Evolutionary conservation across 2,888 invertebrate species (phyloP), one percentile per base, ranked within the genome.

Genomic region (Norana najaformis): DNA sequence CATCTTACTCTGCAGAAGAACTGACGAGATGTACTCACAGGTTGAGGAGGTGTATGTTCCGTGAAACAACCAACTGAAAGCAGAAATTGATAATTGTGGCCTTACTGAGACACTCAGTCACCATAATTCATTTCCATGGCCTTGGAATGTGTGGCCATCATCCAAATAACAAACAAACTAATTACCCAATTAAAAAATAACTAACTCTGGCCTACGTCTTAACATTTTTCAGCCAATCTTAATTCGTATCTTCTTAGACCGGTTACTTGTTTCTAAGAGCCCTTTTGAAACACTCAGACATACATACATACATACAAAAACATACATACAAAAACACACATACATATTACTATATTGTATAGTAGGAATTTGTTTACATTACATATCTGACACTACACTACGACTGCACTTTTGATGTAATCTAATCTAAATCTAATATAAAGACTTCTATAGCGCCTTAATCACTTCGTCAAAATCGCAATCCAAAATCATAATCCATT

Each of bases 41-140:
- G 69, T 8, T 69, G 69, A n/a, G 30, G 69, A n/a, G 69, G 69
- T n/a, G n/a, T 69, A 16, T 69, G n/a, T n/a, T 8, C 69, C 69
- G n/a, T 69, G 69, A n/a, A 69, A 69, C n/a, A 69, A n/a, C 69
- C 69, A 69, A n/a, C 69, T 69, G 69, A 69, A 69, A 69, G n/a
- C 30, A 69, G 69, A 69, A n/a, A 16, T 69, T 11, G n/a, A 69
- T n/a, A 30, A 1, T n/a, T 16, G 30, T 13, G 1, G 69, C 11
- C 69, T n/a, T n/a, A n/a, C 23, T 47, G 11, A n/a, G 47, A 69
- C 69, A 69, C 11, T 69, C 30, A n/a, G 8, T 8, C 30, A n/a
- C 30, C 30, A 69, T 53, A 30, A 53, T 53, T 23, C 23, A 30
- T n/a, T 69, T n/a, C 8, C 1, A 16, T n/a, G 47, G 23, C 47